Conservation (phyloP, 2,888 invertebrate genomes). For the Euzetes globulus region DNA sequence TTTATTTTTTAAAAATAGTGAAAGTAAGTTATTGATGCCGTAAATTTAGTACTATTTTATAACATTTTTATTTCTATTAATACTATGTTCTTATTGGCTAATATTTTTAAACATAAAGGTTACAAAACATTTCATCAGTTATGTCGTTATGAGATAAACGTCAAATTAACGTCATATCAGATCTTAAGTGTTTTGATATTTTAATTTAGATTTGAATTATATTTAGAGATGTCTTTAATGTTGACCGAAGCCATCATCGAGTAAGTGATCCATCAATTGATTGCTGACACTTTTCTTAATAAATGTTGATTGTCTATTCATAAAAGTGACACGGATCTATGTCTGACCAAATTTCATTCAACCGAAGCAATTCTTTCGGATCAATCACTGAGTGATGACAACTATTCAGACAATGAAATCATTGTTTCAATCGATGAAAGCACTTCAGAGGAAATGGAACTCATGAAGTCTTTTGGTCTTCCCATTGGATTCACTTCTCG, state of each 20-base stretch:
- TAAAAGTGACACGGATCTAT: background rate
- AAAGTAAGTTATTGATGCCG: too few species aligned
- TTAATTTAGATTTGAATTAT: background rate
- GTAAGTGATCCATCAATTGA: background rate
- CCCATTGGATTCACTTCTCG: background rate
- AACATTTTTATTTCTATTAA: too few species aligned
- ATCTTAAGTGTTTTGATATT: background rate
- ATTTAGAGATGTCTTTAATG: background rate
- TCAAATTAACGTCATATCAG: too few species aligned
- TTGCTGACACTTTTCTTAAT: background rate
- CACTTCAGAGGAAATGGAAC: background rate
- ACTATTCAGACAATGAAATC: background rate
- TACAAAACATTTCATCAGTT: too few species aligned
- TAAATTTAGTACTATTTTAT: too few species aligned
- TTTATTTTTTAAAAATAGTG: too few species aligned
- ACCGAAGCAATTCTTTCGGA: background rate
- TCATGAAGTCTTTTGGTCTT: background rate
- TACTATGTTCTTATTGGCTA: too few species aligned
- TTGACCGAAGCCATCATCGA: conserved; percentile 3
- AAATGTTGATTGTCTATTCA: background rate
- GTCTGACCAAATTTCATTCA: background rate
- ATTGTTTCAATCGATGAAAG: background rate
- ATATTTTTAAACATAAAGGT: too few species aligned
- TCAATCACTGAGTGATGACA: background rate
- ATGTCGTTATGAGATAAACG: too few species aligned